Conservation (phyloP, 23 tunicate species). For the Phallusia fumigata region DNA sequence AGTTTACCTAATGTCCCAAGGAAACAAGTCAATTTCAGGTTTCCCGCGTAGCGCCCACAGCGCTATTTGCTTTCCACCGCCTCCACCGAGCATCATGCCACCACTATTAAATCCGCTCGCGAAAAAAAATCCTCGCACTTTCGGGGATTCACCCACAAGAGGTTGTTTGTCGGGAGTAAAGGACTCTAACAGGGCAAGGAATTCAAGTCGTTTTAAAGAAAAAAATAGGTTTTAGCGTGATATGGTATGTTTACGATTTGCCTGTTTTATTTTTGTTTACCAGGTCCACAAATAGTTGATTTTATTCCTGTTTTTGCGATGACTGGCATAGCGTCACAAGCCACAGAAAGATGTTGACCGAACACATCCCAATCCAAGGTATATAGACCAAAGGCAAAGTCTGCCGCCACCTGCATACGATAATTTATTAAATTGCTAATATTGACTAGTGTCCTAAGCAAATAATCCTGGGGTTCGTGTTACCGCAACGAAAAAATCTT, state of each 20-base stretch:
- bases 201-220: no score
- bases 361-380: constrained; percentile 74
- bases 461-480: neutral
- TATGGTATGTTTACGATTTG: no score
- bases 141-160: constrained; percentile 66
- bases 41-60: constrained; percentile 58
- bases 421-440: neutral
- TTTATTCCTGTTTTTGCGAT: constrained; percentile 56
- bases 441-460: no score
- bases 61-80: constrained; percentile 83
- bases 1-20: constrained; percentile 71
- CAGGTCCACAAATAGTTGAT: constrained; percentile 89
- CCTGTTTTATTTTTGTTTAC: no score
- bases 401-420: constrained; percentile 34
- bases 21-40: constrained; percentile 54
- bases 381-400: constrained; percentile 76
- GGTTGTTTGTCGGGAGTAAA: constrained; percentile 71
- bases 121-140: constrained; percentile 55
- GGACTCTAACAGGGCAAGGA: constrained; percentile 39
- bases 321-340: constrained; percentile 50
- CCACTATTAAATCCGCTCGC: constrained; percentile 86
- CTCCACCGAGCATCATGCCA: constrained; percentile 87
- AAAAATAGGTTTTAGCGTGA: no score
- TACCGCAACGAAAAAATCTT: neutral
- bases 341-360: constrained; percentile 32